Evolutionary conservation across 2,888 invertebrate species (phyloP).

Genomic region (Matsumyia berberina): DNA sequence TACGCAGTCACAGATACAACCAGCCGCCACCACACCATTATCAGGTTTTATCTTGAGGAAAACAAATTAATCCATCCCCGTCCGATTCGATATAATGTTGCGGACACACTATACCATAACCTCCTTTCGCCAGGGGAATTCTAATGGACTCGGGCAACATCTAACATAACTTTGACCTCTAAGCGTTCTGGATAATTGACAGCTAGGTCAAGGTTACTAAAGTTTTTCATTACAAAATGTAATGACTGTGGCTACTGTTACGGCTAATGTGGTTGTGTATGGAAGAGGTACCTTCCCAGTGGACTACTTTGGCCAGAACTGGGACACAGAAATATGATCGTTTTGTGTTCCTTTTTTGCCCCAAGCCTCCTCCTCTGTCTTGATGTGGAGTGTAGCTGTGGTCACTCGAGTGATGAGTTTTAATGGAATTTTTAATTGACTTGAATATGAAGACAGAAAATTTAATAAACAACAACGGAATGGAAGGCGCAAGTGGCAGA

Average conservation of each 20-base stretch:
- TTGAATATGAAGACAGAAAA: constrained; percentile 34
- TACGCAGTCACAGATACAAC: neutral
- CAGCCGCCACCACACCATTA: neutral
- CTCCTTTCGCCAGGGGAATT: constrained; percentile 17
- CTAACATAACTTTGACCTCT: constrained; percentile 36
- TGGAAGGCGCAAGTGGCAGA: constrained; percentile 1
- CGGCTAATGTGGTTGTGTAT: neutral
- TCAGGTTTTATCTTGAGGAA: neutral
- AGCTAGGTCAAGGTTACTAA: constrained; percentile 59
- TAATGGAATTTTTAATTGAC: constrained; percentile 69
- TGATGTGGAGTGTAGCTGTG: constrained; percentile 20
- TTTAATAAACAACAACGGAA: constrained; percentile 44
- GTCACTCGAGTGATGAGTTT: constrained; percentile 60
- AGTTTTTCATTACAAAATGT: constrained; percentile 38
- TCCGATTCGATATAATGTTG: constrained; percentile 3
- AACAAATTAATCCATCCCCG: constrained; percentile 20
- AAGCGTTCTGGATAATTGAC: constrained; percentile 31
- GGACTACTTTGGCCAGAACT: constrained; percentile 28
- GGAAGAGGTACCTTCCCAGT: constrained; percentile 1
- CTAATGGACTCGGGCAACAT: constrained; percentile 29
- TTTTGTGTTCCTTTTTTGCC: constrained; percentile 21
- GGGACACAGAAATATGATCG: constrained; percentile 34
- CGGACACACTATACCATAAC: constrained; percentile 4
- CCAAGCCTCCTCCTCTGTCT: neutral
- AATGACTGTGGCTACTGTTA: constrained; percentile 15